Conservation (phyloP, 2,113 vertebrate genomes). For the Corythaixoides concolor region DNA sequence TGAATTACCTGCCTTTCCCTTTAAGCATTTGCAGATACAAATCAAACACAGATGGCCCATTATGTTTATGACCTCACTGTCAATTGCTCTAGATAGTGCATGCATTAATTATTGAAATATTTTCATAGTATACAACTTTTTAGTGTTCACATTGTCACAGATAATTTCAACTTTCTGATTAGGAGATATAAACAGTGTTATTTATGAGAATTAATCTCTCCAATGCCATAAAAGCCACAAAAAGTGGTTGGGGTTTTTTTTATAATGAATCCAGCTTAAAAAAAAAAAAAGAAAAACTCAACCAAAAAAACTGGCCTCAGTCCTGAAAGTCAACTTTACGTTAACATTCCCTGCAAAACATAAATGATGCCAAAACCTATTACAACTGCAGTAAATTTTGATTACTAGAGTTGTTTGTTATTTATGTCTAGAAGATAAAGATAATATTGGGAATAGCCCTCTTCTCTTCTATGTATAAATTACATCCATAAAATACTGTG, state of each 20-base stretch:
- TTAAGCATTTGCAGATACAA: slow-evolving; percentile 76
- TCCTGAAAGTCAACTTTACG: slow-evolving; percentile 57
- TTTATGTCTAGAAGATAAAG: slow-evolving; percentile 72
- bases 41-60: slow-evolving; percentile 81
- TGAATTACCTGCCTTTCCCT: slow-evolving; percentile 77
- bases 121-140: slow-evolving; percentile 77
- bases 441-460: slow-evolving; percentile 68
- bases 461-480: slow-evolving; percentile 60
- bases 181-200: slow-evolving; percentile 62
- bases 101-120: slow-evolving; percentile 81
- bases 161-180: slow-evolving; percentile 77
- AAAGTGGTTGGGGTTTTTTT: neutral
- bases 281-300: neutral
- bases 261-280: slow-evolving; percentile 3
- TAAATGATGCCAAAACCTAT: slow-evolving; percentile 74
- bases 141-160: slow-evolving; percentile 67
- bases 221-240: slow-evolving; percentile 55
- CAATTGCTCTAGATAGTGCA: slow-evolving; percentile 77
- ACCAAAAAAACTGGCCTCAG: slow-evolving; percentile 8
- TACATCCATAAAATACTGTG: slow-evolving; percentile 57
- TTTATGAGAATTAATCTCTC: slow-evolving; percentile 71
- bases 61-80: slow-evolving; percentile 78
- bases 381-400: slow-evolving; percentile 74
- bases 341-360: slow-evolving; percentile 51
- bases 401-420: slow-evolving; percentile 71